phyloP scores from a whole-genome alignment of 2,888 invertebrate genomes.

The Tanypteryx hageni region DNA sequence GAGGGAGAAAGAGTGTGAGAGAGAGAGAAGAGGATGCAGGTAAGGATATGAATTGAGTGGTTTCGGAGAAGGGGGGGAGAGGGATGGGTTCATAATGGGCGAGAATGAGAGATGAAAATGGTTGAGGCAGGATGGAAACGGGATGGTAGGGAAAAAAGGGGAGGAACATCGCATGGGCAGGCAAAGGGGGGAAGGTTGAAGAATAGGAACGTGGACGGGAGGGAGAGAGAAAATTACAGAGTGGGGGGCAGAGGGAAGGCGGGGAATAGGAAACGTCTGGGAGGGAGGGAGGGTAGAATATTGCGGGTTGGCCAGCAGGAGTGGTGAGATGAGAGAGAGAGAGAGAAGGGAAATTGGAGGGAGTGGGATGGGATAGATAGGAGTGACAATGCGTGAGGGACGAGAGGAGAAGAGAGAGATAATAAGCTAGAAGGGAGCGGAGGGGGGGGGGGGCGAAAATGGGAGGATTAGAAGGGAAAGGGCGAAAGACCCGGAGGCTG shows the following conservation, averaged over 20 bases:
- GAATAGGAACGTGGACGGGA: too few relatives aligned
- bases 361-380: neutral
- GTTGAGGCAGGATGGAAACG: neutral
- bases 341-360: neutral
- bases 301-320: constrained; percentile 14
- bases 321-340: neutral
- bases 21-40: neutral
- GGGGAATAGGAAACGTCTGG: neutral
- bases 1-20: too few relatives aligned
- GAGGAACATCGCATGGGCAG: constrained; percentile 1
- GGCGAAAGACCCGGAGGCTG: neutral
- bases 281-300: neutral
- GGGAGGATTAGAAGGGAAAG: neutral
- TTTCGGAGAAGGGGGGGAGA: neutral
- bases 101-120: constrained; percentile 10
- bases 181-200: too few relatives aligned
- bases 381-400: neutral
- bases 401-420: neutral
- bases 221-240: too few relatives aligned
- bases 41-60: neutral
- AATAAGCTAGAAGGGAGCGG: neutral
- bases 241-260: neutral
- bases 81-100: constrained; percentile 7
- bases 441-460: neutral
- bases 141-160: neutral